phyloP scores from a whole-genome alignment of 30 jellyfish, hydroid and myxozoan genomes.

The Rhopilema esculentum region DNA sequence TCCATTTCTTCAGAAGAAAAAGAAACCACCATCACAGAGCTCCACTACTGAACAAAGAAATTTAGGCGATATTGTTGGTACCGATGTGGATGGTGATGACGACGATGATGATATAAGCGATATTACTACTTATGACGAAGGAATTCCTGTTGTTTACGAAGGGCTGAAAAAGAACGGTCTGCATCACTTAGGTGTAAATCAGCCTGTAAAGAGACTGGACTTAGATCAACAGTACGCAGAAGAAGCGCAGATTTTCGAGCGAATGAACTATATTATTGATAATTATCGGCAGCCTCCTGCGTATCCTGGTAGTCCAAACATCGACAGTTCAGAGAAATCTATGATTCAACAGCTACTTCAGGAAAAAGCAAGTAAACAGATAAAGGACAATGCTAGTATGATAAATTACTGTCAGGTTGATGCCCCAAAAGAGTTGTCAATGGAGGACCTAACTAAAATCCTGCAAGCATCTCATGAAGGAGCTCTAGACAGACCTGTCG shows the following conservation, averaged over 20 bases:
- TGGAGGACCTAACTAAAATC: slow-evolving; percentile 64
- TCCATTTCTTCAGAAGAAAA: slow-evolving; percentile 57
- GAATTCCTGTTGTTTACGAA: slow-evolving; percentile 57
- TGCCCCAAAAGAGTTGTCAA: slow-evolving; percentile 66
- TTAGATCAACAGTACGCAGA: slow-evolving; percentile 54
- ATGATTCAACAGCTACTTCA: slow-evolving; percentile 71
- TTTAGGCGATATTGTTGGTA: neutral
- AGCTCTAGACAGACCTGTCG: neutral
- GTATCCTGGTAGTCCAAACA: slow-evolving; percentile 75
- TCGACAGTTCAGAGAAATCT: slow-evolving; percentile 54
- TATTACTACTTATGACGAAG: slow-evolving; percentile 65
- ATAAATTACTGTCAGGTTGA: slow-evolving; percentile 82
- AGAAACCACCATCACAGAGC: slow-evolving; percentile 5
- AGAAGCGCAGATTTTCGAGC: slow-evolving; percentile 66
- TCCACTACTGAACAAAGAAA: neutral
- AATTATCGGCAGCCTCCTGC: slow-evolving; percentile 96
- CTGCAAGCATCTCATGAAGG: slow-evolving; percentile 54
- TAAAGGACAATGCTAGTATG: slow-evolving; percentile 94
- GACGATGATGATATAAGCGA: slow-evolving; percentile 45
- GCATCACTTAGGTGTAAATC: neutral
- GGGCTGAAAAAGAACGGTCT: slow-evolving; percentile 22
- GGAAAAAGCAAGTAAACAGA: slow-evolving; percentile 61
- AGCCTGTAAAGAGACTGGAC: slow-evolving; percentile 30
- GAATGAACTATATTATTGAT: slow-evolving; percentile 76
- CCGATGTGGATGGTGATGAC: slow-evolving; percentile 24